phyloP scores from a whole-genome alignment of 2,797 vertebrate genomes.

The Ibycter americanus region DNA sequence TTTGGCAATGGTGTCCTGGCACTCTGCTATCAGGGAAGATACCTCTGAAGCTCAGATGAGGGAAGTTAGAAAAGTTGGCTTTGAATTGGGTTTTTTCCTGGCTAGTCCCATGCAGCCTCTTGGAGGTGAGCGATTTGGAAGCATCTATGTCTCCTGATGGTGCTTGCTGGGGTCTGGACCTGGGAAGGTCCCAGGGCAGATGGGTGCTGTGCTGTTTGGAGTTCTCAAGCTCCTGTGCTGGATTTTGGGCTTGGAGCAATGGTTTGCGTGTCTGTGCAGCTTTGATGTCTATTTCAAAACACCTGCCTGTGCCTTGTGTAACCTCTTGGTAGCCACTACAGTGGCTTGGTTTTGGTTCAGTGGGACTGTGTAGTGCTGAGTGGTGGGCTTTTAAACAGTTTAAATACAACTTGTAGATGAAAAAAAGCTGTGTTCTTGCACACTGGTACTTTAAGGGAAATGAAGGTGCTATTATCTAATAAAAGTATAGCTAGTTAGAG shows the following conservation, averaged over 20 bases:
- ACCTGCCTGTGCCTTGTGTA: neutral
- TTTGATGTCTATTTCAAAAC: neutral
- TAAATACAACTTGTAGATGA: neutral
- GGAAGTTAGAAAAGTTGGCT: neutral
- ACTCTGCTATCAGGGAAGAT: neutral
- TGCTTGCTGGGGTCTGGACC: neutral
- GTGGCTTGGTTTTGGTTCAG: neutral
- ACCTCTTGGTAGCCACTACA: neutral
- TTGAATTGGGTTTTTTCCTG: neutral
- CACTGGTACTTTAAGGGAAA: neutral
- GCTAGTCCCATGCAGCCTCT: neutral
- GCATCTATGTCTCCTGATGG: neutral
- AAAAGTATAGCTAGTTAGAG: neutral
- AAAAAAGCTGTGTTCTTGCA: neutral
- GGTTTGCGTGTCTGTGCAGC: neutral
- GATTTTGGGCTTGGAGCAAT: neutral
- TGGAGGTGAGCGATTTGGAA: neutral
- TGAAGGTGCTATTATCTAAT: neutral
- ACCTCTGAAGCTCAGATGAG: neutral
- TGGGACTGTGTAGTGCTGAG: neutral
- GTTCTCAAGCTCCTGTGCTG: neutral
- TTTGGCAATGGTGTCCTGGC: neutral
- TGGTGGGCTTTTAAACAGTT: neutral
- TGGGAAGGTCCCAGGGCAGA: neutral
- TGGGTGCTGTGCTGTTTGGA: neutral